Conservation (phyloP, 2,113 vertebrate species). For the human (Homo sapiens) region DNA sequence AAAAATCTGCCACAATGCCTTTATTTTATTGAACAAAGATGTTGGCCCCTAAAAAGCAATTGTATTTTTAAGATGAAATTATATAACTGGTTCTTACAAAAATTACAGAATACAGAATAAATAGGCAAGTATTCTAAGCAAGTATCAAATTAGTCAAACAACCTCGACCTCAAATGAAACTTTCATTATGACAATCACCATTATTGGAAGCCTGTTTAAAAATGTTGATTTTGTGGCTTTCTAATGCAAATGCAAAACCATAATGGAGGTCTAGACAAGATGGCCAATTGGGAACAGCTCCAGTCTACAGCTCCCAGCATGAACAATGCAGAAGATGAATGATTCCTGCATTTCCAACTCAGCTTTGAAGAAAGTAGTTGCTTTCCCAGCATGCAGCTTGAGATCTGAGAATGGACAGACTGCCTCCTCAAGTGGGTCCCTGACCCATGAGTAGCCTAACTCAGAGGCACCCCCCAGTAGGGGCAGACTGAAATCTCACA, state of each 20-base stretch:
- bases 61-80: neutral
- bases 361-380: too few relatives aligned
- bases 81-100: neutral
- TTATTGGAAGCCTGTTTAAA: neutral
- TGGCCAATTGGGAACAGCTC: too few relatives aligned
- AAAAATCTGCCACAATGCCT: neutral
- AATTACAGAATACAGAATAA: neutral
- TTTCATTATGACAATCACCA: neutral
- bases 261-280: neutral
- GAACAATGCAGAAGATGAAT: too few relatives aligned
- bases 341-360: too few relatives aligned
- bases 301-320: too few relatives aligned
- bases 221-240: neutral
- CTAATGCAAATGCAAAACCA: slow-evolving; percentile 25
- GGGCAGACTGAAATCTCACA: too few relatives aligned
- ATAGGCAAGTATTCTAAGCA: neutral
- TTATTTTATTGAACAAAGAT: slow-evolving; percentile 39
- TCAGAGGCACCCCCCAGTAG: too few relatives aligned
- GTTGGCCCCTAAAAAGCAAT: neutral
- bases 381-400: too few relatives aligned
- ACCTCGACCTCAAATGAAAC: neutral
- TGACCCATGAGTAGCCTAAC: too few relatives aligned
- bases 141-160: slow-evolving; percentile 8
- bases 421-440: too few relatives aligned
- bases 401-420: too few relatives aligned